Conservation (phyloP, 1,140 invertebrate species). For the Ceratina japonica region DNA sequence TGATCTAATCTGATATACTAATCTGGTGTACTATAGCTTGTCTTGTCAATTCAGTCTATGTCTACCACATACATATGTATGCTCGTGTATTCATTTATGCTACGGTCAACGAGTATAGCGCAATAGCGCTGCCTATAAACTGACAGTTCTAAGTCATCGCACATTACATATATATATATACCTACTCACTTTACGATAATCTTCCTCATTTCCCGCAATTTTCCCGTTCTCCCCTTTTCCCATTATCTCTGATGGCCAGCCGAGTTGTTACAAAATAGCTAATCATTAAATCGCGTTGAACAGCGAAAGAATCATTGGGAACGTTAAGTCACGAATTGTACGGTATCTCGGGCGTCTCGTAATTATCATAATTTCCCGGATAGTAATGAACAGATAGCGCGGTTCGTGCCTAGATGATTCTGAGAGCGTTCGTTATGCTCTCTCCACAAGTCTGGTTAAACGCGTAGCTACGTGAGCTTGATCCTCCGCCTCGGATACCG, state of each 20-base stretch:
- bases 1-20: too few relatives aligned
- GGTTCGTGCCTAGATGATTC: constrained; percentile 37
- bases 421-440: constrained; percentile 69
- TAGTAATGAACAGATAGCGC: constrained; percentile 52
- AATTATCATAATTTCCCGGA: constrained; percentile 46
- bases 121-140: too few relatives aligned
- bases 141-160: too few relatives aligned
- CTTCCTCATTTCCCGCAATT: not conserved
- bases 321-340: constrained; percentile 20
- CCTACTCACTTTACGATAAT: too few relatives aligned
- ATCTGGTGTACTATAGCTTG: too few relatives aligned
- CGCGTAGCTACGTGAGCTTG: not conserved
- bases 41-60: too few relatives aligned
- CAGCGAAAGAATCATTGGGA: not conserved
- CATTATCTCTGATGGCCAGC: not conserved
- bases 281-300: not conserved
- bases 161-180: too few relatives aligned
- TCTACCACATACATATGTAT: too few relatives aligned
- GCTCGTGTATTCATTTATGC: too few relatives aligned
- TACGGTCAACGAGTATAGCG: too few relatives aligned
- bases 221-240: too few relatives aligned
- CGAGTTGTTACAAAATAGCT: too few relatives aligned
- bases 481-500: not conserved
- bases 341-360: not conserved
- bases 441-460: constrained; percentile 66